Base-by-base conservation (phyloP, 2,113 vertebrate genomes). In the Scartelaos histophorus region DNA sequence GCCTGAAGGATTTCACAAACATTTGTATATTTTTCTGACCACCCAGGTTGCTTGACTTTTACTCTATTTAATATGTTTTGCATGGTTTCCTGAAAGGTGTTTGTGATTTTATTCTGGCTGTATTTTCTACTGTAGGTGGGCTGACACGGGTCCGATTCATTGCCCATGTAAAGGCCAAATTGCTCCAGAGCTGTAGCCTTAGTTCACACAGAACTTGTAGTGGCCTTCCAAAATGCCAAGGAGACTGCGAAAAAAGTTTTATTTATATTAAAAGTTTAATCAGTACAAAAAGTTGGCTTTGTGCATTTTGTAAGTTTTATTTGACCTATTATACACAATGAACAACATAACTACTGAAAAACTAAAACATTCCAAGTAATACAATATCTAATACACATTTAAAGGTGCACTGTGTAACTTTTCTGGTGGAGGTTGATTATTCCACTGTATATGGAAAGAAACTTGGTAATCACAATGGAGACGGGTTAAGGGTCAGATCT, bases 181-280 rank as follows among this genome's bases (percentile, higher is more conserved):
- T 35, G 34, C 61, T 15, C 21, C 19, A 38, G 34, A 64, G 61
- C 34, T 19, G 19, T 43, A 13, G 17, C 61, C 61, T 64, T 38
- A 64, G 17, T 64, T 64, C 34, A 64, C 61, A 64, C 17, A 17
- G 57, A 61, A 61, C 58, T 61, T 61, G 58, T 61, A 34, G 58
- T 34, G 61, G 61, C 61, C 61, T 64, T 38, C 34, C 61, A 64
- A 64, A 64, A 64, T 43, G 29, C 61, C 61, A 43, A 38, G 61
- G 34, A 64, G 29, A 38, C 17, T n/a, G 61, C 61, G 2, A 64
- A 19, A 64, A 64, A 43, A 38, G 61, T 64, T 38, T n/a, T 64
- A 38, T 64, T 64, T 64, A n/a, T n/a, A n/a, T n/a, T 2, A n/a
- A 17, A 17, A 64, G 43, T 64, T n/a, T n/a, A 43, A 43, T 43